Evolutionary conservation across 2,888 invertebrate species (phyloP), one percentile per base, ranked within the genome.

Genomic region (Acheta domesticus): DNA sequence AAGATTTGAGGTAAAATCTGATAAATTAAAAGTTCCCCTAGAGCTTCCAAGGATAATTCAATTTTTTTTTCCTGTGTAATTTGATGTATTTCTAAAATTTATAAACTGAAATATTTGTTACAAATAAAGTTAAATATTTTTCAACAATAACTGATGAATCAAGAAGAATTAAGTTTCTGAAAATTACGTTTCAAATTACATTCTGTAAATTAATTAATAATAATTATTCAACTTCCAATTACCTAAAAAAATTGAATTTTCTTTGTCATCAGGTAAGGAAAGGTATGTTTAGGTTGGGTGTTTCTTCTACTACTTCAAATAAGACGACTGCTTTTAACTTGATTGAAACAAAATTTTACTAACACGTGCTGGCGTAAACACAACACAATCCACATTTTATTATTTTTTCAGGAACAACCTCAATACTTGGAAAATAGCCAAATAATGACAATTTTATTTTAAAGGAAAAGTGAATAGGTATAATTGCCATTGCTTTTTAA

Each of bases 371-470:
- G 78, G 74, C 75, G 49, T 75, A 48, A 81, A 81, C 80, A 81
- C 79, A 77, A 79, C 36, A 77, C 77, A 79, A 49, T 50, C 62
- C 49, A 77, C 77, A 50, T 80, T 73, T 80, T 77, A 62, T 62
- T 62, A 36, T 62, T 62, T 76, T 49, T 73, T 73, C 79, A 82
- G 81, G 81, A 80, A 82, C 81, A 82, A 81, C 79, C 79, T 81
- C 77, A 78, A 80, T 82, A 81, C 81, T 82, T 82, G 82, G 80
- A 82, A 82, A 82, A 82, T 82, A 82, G 82, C 81, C 82, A 82
- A 79, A 81, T 76, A 81, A 82, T 81, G 82, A 82, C 82, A 82
- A 81, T 80, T 82, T 82, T 82, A 82, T 82, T 81, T 79, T 49
- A 78, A n/a, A 75, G 79, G 80, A 81, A 80, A 80, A 80, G 80